Evolutionary conservation across 2,888 invertebrate species (phyloP).

Genomic region (Calameuta idolon): DNA sequence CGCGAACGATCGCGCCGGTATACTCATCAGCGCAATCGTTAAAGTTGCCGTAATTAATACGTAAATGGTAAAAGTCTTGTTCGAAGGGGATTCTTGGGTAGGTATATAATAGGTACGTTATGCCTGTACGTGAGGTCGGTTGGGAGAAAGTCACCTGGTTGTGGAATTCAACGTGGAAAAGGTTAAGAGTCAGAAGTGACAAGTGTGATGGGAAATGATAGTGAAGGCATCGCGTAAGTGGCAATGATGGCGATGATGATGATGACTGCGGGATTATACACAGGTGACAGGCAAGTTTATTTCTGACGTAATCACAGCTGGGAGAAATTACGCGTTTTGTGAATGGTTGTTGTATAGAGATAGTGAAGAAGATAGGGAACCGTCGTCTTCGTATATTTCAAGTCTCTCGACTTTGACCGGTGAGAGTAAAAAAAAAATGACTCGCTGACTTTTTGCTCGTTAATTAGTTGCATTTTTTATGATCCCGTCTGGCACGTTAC

Average conservation of each 20-base stretch:
- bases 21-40: slow-evolving; percentile 35
- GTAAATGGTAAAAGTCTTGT: slow-evolving; percentile 49
- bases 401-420: background rate
- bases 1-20: background rate
- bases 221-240: background rate
- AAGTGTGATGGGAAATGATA: background rate
- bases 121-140: background rate
- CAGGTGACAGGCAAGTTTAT: background rate
- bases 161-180: background rate
- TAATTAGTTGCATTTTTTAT: slow-evolving; percentile 55
- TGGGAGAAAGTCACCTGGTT: background rate
- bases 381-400: background rate
- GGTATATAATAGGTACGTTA: background rate
- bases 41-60: slow-evolving; percentile 56
- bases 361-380: background rate
- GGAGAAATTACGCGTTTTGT: background rate
- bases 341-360: background rate
- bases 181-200: background rate
- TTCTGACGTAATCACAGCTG: background rate
- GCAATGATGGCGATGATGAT: background rate
- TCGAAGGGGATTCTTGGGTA: background rate
- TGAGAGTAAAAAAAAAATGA: slow-evolving; percentile 19
- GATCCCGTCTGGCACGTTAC: slow-evolving; percentile 35
- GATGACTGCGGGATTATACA: background rate
- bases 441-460: slow-evolving; percentile 45